Evolutionary conservation across 2,888 invertebrate genomes (phyloP), one percentile per base, ranked within the genome.

Genomic region (Sesamia inferens): DNA sequence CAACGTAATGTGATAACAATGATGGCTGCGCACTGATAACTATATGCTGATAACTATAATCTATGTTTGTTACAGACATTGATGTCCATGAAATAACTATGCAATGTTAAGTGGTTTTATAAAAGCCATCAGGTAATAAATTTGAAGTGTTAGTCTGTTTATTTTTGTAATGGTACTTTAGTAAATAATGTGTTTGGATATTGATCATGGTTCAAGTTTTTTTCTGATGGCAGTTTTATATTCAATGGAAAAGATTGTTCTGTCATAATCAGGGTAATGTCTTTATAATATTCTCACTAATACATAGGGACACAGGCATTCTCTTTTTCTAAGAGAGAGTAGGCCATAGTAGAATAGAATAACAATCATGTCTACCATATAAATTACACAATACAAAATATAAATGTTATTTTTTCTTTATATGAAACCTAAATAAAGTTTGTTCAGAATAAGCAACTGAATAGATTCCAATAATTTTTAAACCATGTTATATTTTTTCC

Each of bases 31-130:
- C 48, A 42, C 74, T 87, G 85, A 87, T 85, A 85, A 79, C 66
- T 57, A 47, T 81, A 85, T 44, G 39, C 74, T 87, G 85, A 87
- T 85, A 85, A 79, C 66, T 59, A 47, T 81, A 85, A 86, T 87
- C 85, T 87, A 69, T 73, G 63, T 42, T 79, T 78, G 31, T 74
- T 78, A 73, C 72, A 73, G 73, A 63, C 76, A 51, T 65, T 59
- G 63, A 76, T 81, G 74, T 66, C 68, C 70, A 57, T 84, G 68
- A 81, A 83, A 79, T 72, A 24, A 57, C 71, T 71, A 14, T 71
- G 65, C 63, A 67, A 73, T 68, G 73, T 77, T 71, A 77, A 81
- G 76, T 81, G 76, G 71, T 68, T 71, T 72, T 71, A 69, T 75
- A 67, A 80, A 68, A 82, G 66, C 67, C 31, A 83, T 79, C 42